phyloP scores from a whole-genome alignment of 2,888 invertebrate genomes.

The Apotomis capreana region DNA sequence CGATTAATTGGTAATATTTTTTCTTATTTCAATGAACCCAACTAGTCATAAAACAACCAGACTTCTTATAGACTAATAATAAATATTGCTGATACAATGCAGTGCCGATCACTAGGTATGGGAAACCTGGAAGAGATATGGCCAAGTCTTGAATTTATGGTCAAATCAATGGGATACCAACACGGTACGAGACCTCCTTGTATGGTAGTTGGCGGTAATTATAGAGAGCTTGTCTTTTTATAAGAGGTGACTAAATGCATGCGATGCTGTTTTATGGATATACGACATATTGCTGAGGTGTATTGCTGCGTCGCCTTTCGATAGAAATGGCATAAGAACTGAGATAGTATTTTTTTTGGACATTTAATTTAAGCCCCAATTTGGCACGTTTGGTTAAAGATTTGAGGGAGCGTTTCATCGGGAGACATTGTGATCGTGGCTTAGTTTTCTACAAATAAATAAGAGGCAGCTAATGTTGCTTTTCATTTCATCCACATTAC shows the following conservation, averaged over 20 bases:
- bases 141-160: constrained; percentile 62
- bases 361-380: no score
- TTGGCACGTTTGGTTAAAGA: neutral
- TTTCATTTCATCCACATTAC: no score
- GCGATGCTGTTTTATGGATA: constrained; percentile 15
- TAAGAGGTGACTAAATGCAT: constrained; percentile 49
- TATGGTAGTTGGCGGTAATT: constrained; percentile 63
- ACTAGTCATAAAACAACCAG: constrained; percentile 9
- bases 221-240: constrained; percentile 59
- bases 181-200: constrained; percentile 56
- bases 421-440: no score
- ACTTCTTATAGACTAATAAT: constrained; percentile 17
- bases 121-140: constrained; percentile 52
- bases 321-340: neutral
- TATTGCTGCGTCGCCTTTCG: constrained; percentile 1
- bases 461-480: no score
- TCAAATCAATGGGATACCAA: constrained; percentile 68
- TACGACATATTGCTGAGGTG: constrained; percentile 8
- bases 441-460: no score
- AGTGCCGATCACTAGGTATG: constrained; percentile 56
- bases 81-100: constrained; percentile 59
- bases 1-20: neutral
- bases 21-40: constrained; percentile 1
- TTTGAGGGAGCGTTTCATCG: neutral
- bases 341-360: neutral